phyloP scores from a whole-genome alignment of 2,113 vertebrate genomes.

The Martes martes region DNA sequence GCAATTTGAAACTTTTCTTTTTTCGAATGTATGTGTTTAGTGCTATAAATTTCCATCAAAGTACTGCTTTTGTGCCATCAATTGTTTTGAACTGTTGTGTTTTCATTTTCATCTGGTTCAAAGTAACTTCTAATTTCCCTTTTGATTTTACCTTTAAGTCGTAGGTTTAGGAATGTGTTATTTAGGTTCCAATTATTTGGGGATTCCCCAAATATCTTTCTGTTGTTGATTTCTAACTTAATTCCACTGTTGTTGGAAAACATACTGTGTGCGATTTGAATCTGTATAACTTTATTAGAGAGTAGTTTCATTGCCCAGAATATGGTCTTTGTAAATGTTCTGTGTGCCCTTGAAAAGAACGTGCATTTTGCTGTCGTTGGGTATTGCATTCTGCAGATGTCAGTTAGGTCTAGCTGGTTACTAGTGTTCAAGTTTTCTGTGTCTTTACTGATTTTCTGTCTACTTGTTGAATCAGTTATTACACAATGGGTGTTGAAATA shows the following conservation, averaged over 20 bases:
- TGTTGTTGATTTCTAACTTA: neutral
- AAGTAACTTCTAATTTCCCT: neutral
- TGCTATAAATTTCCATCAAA: neutral
- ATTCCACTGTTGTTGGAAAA: neutral
- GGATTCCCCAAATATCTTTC: neutral
- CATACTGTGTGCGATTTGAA: neutral
- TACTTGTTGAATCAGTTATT: neutral
- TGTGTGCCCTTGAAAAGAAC: neutral
- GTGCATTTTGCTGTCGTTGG: neutral
- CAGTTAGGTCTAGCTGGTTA: neutral
- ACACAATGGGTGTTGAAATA: neutral
- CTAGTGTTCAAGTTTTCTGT: neutral
- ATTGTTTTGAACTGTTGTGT: neutral
- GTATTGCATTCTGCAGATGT: neutral
- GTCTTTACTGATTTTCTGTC: neutral
- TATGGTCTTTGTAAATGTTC: neutral
- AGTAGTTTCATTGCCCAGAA: neutral
- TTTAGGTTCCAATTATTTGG: neutral
- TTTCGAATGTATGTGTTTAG: neutral
- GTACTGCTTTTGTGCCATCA: neutral
- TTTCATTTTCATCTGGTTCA: neutral
- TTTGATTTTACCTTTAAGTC: neutral
- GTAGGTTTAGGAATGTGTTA: neutral
- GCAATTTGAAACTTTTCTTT: neutral
- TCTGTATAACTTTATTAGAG: neutral